phyloP scores from a whole-genome alignment of 2,113 vertebrate species.

The Notothenia coriiceps region DNA sequence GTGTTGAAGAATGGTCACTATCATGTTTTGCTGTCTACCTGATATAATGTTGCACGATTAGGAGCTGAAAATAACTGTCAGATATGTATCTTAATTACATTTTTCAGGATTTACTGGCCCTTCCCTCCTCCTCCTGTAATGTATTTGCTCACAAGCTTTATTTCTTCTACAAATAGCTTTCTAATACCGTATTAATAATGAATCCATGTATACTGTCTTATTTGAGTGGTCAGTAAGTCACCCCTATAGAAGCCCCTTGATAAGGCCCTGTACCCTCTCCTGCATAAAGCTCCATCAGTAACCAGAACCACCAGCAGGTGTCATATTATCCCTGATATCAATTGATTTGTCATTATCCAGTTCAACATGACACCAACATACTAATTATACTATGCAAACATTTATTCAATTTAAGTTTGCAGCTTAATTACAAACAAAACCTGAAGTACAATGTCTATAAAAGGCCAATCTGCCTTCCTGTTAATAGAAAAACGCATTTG shows the following conservation, averaged over 20 bases:
- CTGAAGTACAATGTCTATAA: neutral
- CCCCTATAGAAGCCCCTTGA: neutral
- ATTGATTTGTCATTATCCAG: neutral
- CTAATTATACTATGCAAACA: neutral
- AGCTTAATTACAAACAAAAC: neutral
- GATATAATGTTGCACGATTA: conserved; percentile 9
- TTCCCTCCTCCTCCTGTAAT: neutral
- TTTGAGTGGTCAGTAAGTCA: neutral
- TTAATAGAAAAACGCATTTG: neutral
- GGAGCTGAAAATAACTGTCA: conserved; percentile 33
- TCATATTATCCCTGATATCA: neutral
- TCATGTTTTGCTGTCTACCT: conserved; percentile 15
- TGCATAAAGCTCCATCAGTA: neutral
- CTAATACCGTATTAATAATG: neutral
- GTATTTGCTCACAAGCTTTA: neutral
- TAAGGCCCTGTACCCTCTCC: neutral
- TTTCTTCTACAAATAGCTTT: neutral
- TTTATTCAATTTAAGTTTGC: neutral
- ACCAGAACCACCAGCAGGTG: conserved; percentile 6
- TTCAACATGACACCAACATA: neutral
- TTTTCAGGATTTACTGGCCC: neutral
- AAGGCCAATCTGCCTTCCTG: neutral
- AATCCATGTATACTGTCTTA: neutral
- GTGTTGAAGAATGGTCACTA: conserved; percentile 14
- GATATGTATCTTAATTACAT: conserved; percentile 3